Conservation (phyloP, 2,888 invertebrate genomes). For the Leptinotarsa haldemani region DNA sequence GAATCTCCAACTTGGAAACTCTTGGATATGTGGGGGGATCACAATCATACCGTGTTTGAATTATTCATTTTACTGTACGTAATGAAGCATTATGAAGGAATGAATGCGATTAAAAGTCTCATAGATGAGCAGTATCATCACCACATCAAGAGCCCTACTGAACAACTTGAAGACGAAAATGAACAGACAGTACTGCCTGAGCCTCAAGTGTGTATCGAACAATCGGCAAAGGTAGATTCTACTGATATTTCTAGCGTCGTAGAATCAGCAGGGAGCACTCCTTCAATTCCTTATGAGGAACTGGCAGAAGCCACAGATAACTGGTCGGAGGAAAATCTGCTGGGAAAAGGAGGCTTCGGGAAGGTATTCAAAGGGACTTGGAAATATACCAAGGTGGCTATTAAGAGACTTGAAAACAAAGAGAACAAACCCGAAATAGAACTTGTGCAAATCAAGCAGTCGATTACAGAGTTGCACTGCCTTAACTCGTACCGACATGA, state of each 20-base stretch:
- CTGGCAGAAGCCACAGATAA: conserved; percentile 80
- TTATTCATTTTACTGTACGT: conserved; percentile 79
- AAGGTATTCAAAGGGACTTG: conserved; percentile 89
- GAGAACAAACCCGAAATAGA: conserved; percentile 65
- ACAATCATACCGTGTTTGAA: conserved; percentile 84
- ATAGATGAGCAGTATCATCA: conserved; percentile 76
- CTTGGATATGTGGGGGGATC: conserved; percentile 82
- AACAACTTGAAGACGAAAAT: conserved; percentile 35
- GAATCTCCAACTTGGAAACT: conserved; percentile 81
- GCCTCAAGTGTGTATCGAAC: conserved; percentile 41
- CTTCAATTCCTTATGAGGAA: conserved; percentile 80
- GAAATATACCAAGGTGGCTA: conserved; percentile 89
- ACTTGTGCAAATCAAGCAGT: conserved; percentile 73
- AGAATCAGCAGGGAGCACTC: conserved; percentile 61
- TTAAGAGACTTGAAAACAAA: conserved; percentile 81
- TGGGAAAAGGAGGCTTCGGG: conserved; percentile 94
- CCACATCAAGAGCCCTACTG: conserved; percentile 65
- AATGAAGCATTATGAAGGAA: conserved; percentile 82
- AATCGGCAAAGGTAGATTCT: conserved; percentile 50
- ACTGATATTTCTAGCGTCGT: conserved; percentile 63
- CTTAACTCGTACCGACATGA: conserved; percentile 88
- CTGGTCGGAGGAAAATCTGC: conserved; percentile 78
- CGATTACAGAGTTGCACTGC: conserved; percentile 79
- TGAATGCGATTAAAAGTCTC: conserved; percentile 75
- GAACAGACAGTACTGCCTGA: conserved; percentile 40